phyloP scores from a whole-genome alignment of 2,888 invertebrate genomes.

The Andrena flavipes region DNA sequence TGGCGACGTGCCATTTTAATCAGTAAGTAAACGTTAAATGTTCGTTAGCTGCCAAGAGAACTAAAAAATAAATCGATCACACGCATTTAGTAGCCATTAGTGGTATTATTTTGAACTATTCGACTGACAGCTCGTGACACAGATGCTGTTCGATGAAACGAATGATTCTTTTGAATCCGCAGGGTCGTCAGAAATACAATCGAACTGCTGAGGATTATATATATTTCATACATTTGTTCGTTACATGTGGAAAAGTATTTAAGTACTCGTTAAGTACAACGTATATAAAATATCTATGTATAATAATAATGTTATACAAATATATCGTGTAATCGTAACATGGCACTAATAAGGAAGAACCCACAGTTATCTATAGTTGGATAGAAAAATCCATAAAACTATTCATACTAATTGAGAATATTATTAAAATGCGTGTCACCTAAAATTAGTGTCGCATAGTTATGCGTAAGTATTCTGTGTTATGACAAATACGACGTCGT shows the following conservation, averaged over 20 bases:
- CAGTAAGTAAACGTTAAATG: neutral
- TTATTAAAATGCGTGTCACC: neutral
- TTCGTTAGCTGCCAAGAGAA: neutral
- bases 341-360: slow-evolving; percentile 45
- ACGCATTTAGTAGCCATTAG: neutral
- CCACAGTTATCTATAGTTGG: slow-evolving; percentile 25
- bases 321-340: neutral
- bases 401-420: neutral
- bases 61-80: neutral
- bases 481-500: no score
- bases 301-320: neutral
- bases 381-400: neutral
- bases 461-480: no score
- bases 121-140: neutral
- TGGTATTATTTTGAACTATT: neutral
- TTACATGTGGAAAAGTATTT: slow-evolving; percentile 30
- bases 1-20: neutral
- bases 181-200: neutral
- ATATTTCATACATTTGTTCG: slow-evolving; percentile 39
- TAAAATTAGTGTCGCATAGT: no score
- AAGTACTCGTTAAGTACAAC: slow-evolving; percentile 32
- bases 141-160: neutral
- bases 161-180: neutral
- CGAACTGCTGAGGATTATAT: slow-evolving; percentile 23
- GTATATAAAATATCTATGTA: neutral